A percentile compares a stretch with the other conserved stretches of the same genome.
Evolutionary conservation across 1,140 invertebrate genomes (phyloP).

Genomic region (Drosophila kepulauana): DNA sequence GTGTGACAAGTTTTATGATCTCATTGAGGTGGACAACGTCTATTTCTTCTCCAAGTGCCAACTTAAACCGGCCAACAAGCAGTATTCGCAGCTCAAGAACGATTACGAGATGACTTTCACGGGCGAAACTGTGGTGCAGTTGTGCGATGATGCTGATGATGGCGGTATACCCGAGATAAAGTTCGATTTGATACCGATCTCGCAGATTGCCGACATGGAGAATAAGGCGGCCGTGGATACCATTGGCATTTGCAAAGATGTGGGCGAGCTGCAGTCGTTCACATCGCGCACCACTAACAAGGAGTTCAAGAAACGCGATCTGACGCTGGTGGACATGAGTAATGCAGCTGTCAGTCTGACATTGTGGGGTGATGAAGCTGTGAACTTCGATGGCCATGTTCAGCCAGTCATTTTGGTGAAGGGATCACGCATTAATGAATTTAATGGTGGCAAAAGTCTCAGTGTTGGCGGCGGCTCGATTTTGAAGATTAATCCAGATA

Average conservation of each 20-base stretch:
- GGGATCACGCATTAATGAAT: constrained; percentile 91
- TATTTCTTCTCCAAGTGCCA: constrained; percentile 94
- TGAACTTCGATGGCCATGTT: constrained; percentile 91
- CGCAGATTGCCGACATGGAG: constrained; percentile 89
- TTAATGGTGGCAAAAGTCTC: constrained; percentile 89
- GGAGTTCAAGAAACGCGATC: constrained; percentile 95
- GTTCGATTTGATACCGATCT: constrained; percentile 93
- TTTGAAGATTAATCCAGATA: constrained; percentile 94
- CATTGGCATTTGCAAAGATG: constrained; percentile 94
- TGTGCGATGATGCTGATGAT: constrained; percentile 88
- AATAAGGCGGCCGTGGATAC: constrained; percentile 93
- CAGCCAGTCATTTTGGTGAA: constrained; percentile 95
- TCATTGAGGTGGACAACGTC: constrained; percentile 94
- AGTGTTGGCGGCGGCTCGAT: constrained; percentile 86
- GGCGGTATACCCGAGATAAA: constrained; percentile 90
- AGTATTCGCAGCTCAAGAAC: constrained; percentile 93
- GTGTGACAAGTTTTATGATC: constrained; percentile 95
- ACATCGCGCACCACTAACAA: constrained; percentile 90
- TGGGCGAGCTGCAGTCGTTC: constrained; percentile 90
- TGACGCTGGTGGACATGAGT: constrained; percentile 94
- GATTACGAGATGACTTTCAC: constrained; percentile 98
- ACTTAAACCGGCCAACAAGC: constrained; percentile 96
- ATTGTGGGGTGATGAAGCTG: constrained; percentile 93
- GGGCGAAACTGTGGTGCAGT: constrained; percentile 91
- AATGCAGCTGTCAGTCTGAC: constrained; percentile 91